Base-by-base conservation (phyloP, 2,113 vertebrate species). In the Pseudonaja textilis region DNA sequence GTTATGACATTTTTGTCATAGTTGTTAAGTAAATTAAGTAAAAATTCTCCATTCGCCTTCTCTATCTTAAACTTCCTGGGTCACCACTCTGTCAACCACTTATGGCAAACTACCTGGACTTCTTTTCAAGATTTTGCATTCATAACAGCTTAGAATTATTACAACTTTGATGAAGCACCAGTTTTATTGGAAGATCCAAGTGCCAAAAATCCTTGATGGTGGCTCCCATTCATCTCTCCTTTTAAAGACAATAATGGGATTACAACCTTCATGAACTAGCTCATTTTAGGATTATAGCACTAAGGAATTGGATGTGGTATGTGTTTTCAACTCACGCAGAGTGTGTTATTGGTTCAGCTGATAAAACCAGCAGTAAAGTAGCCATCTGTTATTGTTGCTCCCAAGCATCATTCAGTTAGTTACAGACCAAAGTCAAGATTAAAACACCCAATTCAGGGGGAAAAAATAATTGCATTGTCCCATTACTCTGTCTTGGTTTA, bases 351-450 rank as follows among this genome's bases (percentile, higher is more conserved):
- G 12, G 39, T n/a, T 86, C 50, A 59, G 91, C 0, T 1, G 3
- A 50, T 25, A 94, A 95, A 96, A 91, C 89, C 92, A 92, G 89
- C 59, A 89, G 90, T 92, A 95, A 93, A 94, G 93, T 89, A 93
- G 95, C 93, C 91, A 86, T 61, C 0, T 0, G 81, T 94, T 50
- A 45, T 56, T 88, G 23, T 91, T 92, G 50, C 91, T 88, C 93
- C 91, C 57, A 89, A 89, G 5, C 52, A 25, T 91, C 81, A 7
- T 74, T 94, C 56, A 0, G 89, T 92, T 95, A 93, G 81, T 34
- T 54, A 10, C 34, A 90, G 26, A 34, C 29, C 93, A 47, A n/a
- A 64, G 29, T 50, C 85, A 29, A 88, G 92, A n/a, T 26, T 4
- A 87, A 81, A 64, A 91, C 85, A 42, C 4, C 81, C 81, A 57